A percentile compares a stretch with the other conserved stretches of the same genome.
phyloP scores from a whole-genome alignment of 2,888 invertebrate genomes.

The Conus canariensis region DNA sequence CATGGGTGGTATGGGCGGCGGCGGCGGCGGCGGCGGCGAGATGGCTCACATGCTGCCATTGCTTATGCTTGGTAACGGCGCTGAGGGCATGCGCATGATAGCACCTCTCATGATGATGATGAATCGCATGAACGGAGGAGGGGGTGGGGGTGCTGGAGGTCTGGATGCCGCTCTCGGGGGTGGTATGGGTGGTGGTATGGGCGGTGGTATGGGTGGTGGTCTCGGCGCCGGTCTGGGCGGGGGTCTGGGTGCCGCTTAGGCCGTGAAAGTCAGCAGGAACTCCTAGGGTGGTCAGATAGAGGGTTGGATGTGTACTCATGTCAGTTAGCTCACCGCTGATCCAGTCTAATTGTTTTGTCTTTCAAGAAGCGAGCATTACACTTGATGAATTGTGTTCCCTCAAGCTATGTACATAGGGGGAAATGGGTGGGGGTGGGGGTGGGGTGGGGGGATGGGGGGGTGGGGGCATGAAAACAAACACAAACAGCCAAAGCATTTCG shows the following conservation, averaged over 20 bases:
- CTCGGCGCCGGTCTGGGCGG: slow-evolving; percentile 11
- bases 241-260: neutral
- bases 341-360: neutral
- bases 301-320: neutral
- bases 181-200: neutral
- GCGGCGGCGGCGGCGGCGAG: slow-evolving; percentile 25
- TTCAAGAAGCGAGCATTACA: neutral
- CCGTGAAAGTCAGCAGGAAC: neutral
- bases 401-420: too few relatives aligned
- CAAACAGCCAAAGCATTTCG: neutral
- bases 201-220: neutral
- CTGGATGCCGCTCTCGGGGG: neutral
- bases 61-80: neutral
- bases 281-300: neutral
- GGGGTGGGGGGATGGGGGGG: neutral
- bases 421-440: neutral
- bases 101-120: slow-evolving; percentile 24
- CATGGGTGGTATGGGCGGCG: slow-evolving; percentile 30
- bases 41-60: slow-evolving; percentile 18
- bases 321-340: neutral
- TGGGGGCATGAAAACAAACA: neutral
- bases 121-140: neutral
- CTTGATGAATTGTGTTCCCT: too few relatives aligned
- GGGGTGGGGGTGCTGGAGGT: slow-evolving; percentile 22
- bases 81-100: neutral